Conservation (phyloP, 2,113 vertebrate species). For the Gymnorhina tibicen region DNA sequence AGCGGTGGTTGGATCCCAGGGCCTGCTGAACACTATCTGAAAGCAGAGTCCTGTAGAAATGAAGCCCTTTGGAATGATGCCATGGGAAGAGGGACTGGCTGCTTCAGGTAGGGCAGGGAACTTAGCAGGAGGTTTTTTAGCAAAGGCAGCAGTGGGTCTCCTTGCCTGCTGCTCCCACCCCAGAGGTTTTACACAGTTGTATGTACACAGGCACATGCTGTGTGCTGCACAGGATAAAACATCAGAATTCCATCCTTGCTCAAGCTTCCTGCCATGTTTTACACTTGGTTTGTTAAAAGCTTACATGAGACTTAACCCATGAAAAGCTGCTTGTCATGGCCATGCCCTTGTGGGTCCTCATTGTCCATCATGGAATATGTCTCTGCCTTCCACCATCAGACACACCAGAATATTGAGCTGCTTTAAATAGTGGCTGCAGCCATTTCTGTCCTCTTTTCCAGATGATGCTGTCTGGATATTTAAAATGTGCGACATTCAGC, state of each 20-base stretch:
- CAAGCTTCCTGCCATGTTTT: neutral
- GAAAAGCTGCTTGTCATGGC: neutral
- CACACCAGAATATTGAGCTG: neutral
- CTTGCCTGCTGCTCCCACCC: neutral
- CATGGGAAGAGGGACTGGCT: neutral
- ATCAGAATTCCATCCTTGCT: neutral
- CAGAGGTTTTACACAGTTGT: neutral
- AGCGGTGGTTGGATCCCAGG: neutral
- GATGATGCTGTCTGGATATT: slow-evolving; percentile 20
- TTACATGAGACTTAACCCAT: neutral
- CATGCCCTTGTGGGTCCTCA: neutral
- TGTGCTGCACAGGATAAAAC: neutral
- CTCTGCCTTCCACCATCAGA: neutral
- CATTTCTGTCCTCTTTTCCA: neutral
- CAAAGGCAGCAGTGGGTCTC: neutral
- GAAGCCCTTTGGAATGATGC: neutral
- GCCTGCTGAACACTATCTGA: neutral
- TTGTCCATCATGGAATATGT: neutral
- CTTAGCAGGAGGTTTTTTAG: neutral
- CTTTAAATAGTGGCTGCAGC: slow-evolving; percentile 28
- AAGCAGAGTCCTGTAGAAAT: neutral
- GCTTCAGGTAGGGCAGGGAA: neutral
- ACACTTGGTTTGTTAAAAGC: neutral
- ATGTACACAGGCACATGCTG: accelerated
- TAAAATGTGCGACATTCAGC: neutral